These are phyloP conservation scores for Oreochromis niloticus DNA, from an alignment of 2,113 vertebrate genomes.

Conservation along the genomic window DNA sequence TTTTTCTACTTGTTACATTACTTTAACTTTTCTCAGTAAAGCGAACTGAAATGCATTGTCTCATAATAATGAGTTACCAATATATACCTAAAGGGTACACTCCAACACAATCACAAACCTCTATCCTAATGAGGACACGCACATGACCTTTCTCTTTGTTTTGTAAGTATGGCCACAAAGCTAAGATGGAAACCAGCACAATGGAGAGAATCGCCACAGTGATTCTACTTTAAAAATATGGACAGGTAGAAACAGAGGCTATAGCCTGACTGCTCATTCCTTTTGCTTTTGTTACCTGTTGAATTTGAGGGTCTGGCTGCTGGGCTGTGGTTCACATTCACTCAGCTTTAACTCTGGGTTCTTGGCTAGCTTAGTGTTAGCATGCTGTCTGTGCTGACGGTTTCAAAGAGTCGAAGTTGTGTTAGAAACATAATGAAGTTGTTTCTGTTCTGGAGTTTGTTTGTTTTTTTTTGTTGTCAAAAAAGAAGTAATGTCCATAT, in stretches of 20 bases:
- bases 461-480: no score
- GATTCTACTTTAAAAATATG: neutral
- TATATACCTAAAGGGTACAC: neutral
- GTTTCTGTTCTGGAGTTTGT: neutral
- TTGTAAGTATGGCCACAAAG: neutral
- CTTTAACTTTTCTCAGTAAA: neutral
- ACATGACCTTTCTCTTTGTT: neutral
- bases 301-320: neutral
- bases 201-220: neutral
- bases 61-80: neutral
- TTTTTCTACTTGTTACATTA: neutral
- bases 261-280: neutral
- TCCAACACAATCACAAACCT: neutral
- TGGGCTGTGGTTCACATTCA: neutral
- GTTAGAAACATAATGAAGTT: neutral
- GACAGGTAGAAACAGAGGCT: neutral
- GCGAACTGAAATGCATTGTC: neutral
- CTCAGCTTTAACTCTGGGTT: neutral
- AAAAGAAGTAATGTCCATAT: neutral
- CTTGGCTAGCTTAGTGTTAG: neutral
- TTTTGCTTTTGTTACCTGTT: neutral
- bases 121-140: neutral
- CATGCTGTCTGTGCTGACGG: neutral
- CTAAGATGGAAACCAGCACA: neutral
- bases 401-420: neutral